Conservation (phyloP, 2,888 invertebrate genomes). For the Nomada fabriciana region DNA sequence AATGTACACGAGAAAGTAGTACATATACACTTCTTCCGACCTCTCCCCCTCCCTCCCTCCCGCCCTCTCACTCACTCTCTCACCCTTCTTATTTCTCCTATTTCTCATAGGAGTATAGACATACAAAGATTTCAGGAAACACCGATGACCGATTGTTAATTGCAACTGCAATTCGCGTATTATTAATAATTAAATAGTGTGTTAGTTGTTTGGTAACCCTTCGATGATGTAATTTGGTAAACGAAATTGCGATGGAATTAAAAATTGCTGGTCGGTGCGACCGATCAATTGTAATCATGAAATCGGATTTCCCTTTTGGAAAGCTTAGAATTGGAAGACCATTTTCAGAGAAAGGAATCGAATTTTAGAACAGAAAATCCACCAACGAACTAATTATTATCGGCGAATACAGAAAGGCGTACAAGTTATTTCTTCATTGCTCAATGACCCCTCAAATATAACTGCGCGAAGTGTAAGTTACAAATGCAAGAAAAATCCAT, state of each 20-base stretch:
- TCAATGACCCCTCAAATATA: too few relatives aligned
- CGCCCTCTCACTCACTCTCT: neutral
- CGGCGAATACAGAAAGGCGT: too few relatives aligned
- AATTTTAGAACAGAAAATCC: too few relatives aligned
- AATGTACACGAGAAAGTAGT: neutral
- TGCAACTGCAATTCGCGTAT: slow-evolving; percentile 29
- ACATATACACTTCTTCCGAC: neutral
- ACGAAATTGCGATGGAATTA: slow-evolving; percentile 45
- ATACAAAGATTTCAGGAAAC: too few relatives aligned
- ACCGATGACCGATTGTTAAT: slow-evolving; percentile 40
- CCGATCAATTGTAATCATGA: too few relatives aligned
- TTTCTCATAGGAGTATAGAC: neutral
- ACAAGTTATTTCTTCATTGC: too few relatives aligned
- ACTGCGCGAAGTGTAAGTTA: too few relatives aligned
- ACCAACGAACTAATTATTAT: too few relatives aligned
- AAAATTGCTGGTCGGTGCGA: slow-evolving; percentile 6
- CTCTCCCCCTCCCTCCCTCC: neutral
- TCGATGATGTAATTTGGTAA: slow-evolving; percentile 26
- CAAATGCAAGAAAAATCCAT: too few relatives aligned
- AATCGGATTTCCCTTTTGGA: too few relatives aligned
- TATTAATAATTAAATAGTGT: slow-evolving; percentile 18
- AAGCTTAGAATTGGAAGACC: too few relatives aligned
- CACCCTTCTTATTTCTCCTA: neutral
- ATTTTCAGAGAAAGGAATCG: too few relatives aligned
- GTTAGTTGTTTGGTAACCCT: slow-evolving; percentile 7